Conservation (phyloP, 2,888 invertebrate genomes). For the Sarcophaga subvicina region DNA sequence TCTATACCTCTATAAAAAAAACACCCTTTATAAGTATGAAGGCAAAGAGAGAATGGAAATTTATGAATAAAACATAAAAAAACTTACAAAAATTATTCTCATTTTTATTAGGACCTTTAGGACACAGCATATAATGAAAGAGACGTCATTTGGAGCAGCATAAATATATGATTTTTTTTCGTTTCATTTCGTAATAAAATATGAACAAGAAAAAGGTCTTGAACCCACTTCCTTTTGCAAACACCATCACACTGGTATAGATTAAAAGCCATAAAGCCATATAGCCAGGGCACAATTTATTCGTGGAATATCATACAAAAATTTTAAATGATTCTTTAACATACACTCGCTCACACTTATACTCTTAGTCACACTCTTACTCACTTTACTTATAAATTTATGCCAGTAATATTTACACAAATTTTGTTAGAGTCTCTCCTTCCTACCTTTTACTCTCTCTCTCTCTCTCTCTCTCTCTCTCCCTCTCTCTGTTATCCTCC, state of each 20-base stretch:
- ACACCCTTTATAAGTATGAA: no score
- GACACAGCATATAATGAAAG: neutral
- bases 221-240: conserved; percentile 64
- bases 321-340: conserved; percentile 74
- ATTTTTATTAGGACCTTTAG: neutral
- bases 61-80: no score
- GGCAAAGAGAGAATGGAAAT: no score
- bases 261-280: neutral
- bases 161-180: conserved; percentile 23
- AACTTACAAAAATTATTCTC: neutral
- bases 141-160: conserved; percentile 26
- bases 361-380: no score
- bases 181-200: conserved; percentile 21
- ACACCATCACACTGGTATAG: conserved; percentile 18
- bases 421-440: neutral
- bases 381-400: no score
- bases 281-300: conserved; percentile 13
- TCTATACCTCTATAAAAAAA: no score
- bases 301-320: conserved; percentile 69
- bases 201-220: conserved; percentile 66
- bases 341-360: conserved; percentile 60
- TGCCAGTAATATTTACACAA: neutral
- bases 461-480: neutral
- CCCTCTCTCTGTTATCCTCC: neutral
- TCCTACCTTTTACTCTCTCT: neutral